Evolutionary conservation across 2,797 vertebrate species (phyloP), one percentile per base, ranked within the genome.

Genomic region (Remorina albescens): DNA sequence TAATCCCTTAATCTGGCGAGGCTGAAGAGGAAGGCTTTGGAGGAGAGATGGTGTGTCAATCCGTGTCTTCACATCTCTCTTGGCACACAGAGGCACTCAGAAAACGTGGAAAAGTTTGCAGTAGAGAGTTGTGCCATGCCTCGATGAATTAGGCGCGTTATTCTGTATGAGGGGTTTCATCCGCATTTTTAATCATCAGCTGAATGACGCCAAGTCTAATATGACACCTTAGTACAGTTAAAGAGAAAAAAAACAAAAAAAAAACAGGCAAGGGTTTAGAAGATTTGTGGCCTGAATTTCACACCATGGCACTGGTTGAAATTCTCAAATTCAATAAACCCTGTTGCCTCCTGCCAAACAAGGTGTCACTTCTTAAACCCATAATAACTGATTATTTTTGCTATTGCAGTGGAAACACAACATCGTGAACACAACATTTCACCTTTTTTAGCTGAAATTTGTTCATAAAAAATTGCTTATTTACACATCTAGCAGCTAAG

Each of bases 1-100:
- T 93, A 93, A 94, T 91, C 93, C 84, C 81, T 93, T 93, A 93
- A 94, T 93, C 93, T 90, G 86, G 84, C 50, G 51, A 67, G 80
- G 78, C 82, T 83, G 83, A 90, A 83, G 88, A 91, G 85, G 69
- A 77, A 85, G 83, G 86, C 83, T 88, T 88, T 87, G 69, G 83
- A 88, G 73, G 75, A 84, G 84, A 86, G 71, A 84, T 76, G 90
- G 83, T 60, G 82, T 89, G 90, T 91, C 85, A 86, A 82, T 87
- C 91, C 86, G 63, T 76, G 88, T 87, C 89, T 89, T 86, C 86
- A 75, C 86, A 61, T 88, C 83, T 82, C 81, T 89, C 81, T 70
- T 85, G 86, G 84, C 87, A 72, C 62, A 15, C 37, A 0, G 44
- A 84, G 59, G 41, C 68, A 25, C 61, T 54, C 59, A 15, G 76